These are phyloP conservation scores for Clostera curtula DNA, from an alignment of 2,888 invertebrate species.

Conservation along the genomic window DNA sequence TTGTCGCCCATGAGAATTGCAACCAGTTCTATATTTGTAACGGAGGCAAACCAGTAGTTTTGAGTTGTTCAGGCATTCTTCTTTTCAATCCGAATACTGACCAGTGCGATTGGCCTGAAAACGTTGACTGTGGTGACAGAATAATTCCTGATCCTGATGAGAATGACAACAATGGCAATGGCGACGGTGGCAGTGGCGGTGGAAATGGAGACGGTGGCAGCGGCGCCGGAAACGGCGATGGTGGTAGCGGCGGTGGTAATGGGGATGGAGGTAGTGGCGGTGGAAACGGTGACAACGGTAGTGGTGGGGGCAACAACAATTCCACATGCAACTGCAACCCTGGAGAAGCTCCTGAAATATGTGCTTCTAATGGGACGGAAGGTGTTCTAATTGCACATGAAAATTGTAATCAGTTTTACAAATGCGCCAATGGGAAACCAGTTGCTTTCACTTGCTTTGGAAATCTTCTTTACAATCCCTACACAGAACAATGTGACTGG, in stretches of 20 bases:
- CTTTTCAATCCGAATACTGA: constrained; percentile 26
- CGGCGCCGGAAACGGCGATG: no score
- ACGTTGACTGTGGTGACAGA: constrained; percentile 36
- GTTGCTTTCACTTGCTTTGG: constrained; percentile 23
- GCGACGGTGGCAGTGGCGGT: constrained; percentile 7
- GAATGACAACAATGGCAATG: constrained; percentile 1
- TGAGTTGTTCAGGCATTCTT: constrained; percentile 23
- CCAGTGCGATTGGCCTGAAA: constrained; percentile 34
- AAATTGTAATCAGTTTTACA: constrained; percentile 34
- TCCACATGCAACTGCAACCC: constrained; percentile 20
- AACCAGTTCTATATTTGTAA: constrained; percentile 33
- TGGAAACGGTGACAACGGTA: no score
- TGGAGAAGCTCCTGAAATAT: constrained; percentile 26
- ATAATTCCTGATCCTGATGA: constrained; percentile 7
- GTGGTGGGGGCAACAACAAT: background rate
- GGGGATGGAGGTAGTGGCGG: background rate
- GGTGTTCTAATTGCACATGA: constrained; percentile 30
- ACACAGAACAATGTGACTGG: constrained; percentile 33
- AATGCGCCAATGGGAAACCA: constrained; percentile 27
- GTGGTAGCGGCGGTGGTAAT: background rate
- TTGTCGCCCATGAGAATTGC: constrained; percentile 34
- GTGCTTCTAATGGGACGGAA: constrained; percentile 25
- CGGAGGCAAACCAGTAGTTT: constrained; percentile 21
- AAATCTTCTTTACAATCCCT: constrained; percentile 28
- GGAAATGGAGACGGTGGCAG: no score